phyloP scores from a whole-genome alignment of 2,113 vertebrate species.

The Leptocoma aspasia region DNA sequence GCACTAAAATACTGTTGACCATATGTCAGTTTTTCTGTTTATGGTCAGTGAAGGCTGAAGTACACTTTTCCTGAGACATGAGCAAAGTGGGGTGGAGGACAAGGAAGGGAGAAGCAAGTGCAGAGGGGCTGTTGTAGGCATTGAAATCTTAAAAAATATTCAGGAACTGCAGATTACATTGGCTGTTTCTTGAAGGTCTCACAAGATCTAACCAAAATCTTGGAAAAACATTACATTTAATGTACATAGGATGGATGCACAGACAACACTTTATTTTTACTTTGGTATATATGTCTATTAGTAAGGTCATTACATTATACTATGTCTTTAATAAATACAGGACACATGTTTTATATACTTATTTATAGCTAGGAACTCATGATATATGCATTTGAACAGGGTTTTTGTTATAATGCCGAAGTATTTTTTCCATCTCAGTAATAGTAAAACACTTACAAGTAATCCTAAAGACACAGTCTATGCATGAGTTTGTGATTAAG shows the following conservation, averaged over 20 bases:
- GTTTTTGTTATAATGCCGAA: neutral
- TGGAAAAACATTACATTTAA: neutral
- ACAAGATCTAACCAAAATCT: neutral
- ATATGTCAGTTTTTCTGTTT: neutral
- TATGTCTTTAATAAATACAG: neutral
- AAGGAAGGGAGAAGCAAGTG: fast-evolving
- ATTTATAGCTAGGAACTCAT: neutral
- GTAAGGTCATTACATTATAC: neutral
- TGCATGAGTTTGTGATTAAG: neutral
- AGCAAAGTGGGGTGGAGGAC: neutral
- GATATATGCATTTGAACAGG: neutral
- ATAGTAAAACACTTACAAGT: neutral
- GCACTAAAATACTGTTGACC: neutral
- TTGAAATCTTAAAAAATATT: neutral
- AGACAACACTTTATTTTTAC: neutral
- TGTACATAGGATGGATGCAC: neutral
- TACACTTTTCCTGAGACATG: neutral
- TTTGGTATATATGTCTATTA: neutral
- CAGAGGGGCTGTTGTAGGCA: neutral
- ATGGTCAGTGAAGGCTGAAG: neutral
- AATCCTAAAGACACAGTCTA: neutral
- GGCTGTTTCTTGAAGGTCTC: neutral
- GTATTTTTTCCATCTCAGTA: neutral
- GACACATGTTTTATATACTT: neutral
- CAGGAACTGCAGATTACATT: neutral